Evolutionary conservation across 2,888 invertebrate species (phyloP).

Genomic region (Aethes cnicana): DNA sequence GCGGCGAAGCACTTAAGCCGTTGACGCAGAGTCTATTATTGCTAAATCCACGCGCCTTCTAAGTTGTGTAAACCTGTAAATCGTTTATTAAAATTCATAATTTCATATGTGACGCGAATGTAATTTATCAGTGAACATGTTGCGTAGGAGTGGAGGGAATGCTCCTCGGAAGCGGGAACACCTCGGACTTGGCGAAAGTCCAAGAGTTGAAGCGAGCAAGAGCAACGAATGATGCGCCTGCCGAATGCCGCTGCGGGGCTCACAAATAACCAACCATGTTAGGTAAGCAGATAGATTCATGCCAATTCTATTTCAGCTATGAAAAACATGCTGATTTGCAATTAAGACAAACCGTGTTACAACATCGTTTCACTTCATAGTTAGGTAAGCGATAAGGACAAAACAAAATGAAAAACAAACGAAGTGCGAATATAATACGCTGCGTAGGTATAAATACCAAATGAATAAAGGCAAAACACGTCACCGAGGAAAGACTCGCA

Average conservation of each 20-base stretch:
- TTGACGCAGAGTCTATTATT: no score
- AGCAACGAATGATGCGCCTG: neutral
- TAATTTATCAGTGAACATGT: slow-evolving; percentile 11
- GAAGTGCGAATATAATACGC: neutral
- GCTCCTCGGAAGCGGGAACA: slow-evolving; percentile 71
- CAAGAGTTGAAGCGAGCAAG: slow-evolving; percentile 53
- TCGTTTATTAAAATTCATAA: no score
- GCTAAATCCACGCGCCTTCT: neutral
- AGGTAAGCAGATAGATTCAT: slow-evolving; percentile 29
- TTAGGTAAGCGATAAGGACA: neutral
- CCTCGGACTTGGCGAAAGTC: slow-evolving; percentile 56
- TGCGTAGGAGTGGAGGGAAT: slow-evolving; percentile 52
- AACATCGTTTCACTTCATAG: neutral
- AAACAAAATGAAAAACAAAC: slow-evolving; percentile 4
- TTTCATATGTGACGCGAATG: neutral
- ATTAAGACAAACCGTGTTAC: slow-evolving; percentile 6
- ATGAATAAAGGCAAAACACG: slow-evolving; percentile 41
- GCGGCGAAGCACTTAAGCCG: no score
- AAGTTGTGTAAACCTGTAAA: no score
- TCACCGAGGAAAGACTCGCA: slow-evolving; percentile 61
- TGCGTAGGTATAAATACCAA: neutral
- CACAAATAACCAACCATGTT: slow-evolving; percentile 9
- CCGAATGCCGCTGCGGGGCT: neutral
- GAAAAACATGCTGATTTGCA: slow-evolving; percentile 1
- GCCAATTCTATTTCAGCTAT: slow-evolving; percentile 45